Conservation (phyloP, 2,797 vertebrate species). For the Anguilla anguilla region DNA sequence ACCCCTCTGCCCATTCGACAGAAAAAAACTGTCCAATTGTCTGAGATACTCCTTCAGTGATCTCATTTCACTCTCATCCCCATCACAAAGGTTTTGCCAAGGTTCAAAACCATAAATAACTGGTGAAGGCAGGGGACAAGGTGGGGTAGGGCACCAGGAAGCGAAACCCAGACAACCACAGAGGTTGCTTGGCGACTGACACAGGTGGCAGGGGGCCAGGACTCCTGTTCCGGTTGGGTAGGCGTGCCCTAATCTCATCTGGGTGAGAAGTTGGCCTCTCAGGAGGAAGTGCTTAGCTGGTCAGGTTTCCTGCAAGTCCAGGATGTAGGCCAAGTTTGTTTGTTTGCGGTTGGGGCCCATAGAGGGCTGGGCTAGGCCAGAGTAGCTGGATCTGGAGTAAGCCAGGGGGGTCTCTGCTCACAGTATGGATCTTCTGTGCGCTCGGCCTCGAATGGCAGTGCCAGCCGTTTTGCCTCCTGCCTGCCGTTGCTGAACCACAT, state of each 20-base stretch:
- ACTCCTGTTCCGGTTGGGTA: background rate
- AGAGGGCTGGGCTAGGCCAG: conserved; percentile 53
- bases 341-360: conserved; percentile 56
- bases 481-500: conserved; percentile 92
- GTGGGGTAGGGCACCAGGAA: background rate
- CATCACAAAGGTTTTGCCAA: background rate
- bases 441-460: conserved; percentile 74
- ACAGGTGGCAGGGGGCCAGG: background rate
- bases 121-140: background rate
- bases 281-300: background rate
- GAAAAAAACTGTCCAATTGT: background rate
- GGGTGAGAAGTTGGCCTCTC: background rate
- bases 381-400: conserved; percentile 66
- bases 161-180: too few species aligned
- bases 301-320: background rate
- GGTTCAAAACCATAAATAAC: background rate
- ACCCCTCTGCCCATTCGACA: background rate
- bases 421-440: conserved; percentile 71
- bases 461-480: conserved; percentile 85
- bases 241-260: background rate
- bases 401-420: conserved; percentile 74
- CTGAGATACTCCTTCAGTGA: background rate
- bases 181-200: background rate
- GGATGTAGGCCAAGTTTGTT: background rate
- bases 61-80: background rate